phyloP scores from a whole-genome alignment of 2,113 vertebrate genomes.

The Cebidichthys violaceus region DNA sequence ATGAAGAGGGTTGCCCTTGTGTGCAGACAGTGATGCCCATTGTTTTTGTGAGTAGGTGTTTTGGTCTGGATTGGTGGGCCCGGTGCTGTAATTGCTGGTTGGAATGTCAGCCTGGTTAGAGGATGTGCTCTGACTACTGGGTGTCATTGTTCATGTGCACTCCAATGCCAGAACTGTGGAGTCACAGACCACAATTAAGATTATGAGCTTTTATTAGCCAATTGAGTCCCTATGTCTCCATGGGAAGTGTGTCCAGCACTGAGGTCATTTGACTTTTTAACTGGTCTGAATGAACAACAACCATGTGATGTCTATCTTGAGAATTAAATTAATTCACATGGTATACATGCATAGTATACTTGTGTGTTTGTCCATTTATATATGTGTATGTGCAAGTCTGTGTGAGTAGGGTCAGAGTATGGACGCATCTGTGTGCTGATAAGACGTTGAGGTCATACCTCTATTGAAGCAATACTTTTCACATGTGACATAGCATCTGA shows the following conservation, averaged over 20 bases:
- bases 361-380: conserved; percentile 17
- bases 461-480: neutral
- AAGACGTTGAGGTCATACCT: neutral
- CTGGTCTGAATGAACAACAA: conserved; percentile 50
- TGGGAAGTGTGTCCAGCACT: conserved; percentile 64
- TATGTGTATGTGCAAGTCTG: neutral
- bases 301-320: conserved; percentile 68
- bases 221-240: conserved; percentile 66
- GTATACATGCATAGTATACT: conserved; percentile 28
- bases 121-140: conserved; percentile 78
- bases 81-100: conserved; percentile 79
- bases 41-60: conserved; percentile 84
- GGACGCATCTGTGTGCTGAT: conserved; percentile 2
- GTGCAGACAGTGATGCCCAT: conserved; percentile 76
- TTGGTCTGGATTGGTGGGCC: conserved; percentile 79
- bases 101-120: conserved; percentile 83
- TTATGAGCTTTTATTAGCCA: conserved; percentile 76
- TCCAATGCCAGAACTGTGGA: conserved; percentile 65
- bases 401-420: neutral
- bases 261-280: conserved; percentile 55
- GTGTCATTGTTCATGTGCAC: conserved; percentile 78
- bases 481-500: neutral
- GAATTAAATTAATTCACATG: conserved; percentile 49
- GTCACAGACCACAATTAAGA: conserved; percentile 76
- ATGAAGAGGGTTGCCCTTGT: conserved; percentile 79